Base-by-base conservation (phyloP, 2,888 invertebrate species). In the Habroteleia sp. region DNA sequence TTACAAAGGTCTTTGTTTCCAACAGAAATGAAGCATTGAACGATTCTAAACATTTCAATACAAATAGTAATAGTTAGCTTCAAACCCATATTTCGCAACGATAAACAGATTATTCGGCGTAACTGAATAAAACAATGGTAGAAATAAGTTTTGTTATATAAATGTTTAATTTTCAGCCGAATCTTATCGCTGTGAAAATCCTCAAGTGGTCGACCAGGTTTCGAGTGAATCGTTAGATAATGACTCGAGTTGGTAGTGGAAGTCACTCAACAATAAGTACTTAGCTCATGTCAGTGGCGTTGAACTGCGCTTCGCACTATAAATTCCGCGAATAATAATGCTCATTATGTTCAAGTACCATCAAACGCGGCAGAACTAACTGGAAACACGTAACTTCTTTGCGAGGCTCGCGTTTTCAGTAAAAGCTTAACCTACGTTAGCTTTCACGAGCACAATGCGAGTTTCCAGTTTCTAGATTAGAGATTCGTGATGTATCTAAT, bases 401-500 rank as follows among this genome's bases (percentile, higher is more conserved):
- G 42, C 56, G 68, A 31, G 20, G 37, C 35, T 62, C 48, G 54
- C 68, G 29, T 69, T 76, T 73, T 54, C 52, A 52, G 58, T 44
- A 46, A 52, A 58, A 60, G 52, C 54, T 60, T 52, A 52, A 66
- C 35, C 27, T 31, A 35, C 52, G 42, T 50, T 52, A 44, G 52
- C 65, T 52, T 50, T 68, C 46, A 46, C 25, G 13, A 60, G 60
- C 44, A 71, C 66, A 71, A 54, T 60, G 54, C 37, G 60, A 75
- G 50, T 76, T 76, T 54, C 68, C 35, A 62, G 63, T 69, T 69
- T 48, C 77, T 25, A 84, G 85, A 85, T 86, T 85, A 85, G 84
- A 79, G 80, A 81, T 83, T 81, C 77, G 81, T 79, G 82, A 85
- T 84, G 83, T 81, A 84, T 86, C 82, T 85, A 85, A 86, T 85